A percentile compares a stretch with the other conserved stretches of the same genome.
phyloP scores from a whole-genome alignment of 1,140 invertebrate species.

The Drosophila orosa region DNA sequence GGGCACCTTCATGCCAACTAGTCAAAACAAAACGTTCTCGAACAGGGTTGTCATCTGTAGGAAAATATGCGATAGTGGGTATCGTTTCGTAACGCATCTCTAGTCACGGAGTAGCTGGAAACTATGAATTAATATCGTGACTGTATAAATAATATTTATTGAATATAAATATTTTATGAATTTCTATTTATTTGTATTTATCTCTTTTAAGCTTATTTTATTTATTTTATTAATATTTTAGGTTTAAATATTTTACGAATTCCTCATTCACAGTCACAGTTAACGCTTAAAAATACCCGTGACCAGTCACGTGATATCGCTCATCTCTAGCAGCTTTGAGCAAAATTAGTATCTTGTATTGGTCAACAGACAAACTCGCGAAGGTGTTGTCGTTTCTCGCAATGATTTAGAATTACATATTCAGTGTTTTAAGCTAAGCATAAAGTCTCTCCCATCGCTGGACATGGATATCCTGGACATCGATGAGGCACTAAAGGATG shows the following conservation, averaged over 20 bases:
- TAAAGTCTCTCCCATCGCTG: slow-evolving; percentile 39
- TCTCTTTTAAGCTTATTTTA: not conserved
- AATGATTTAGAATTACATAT: slow-evolving; percentile 41
- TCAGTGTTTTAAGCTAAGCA: slow-evolving; percentile 45
- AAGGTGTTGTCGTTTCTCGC: slow-evolving; percentile 48
- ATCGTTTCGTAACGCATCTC: not conserved
- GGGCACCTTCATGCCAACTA: slow-evolving; percentile 17
- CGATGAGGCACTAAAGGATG: slow-evolving; percentile 83
- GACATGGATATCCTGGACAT: slow-evolving; percentile 83
- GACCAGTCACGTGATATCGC: slow-evolving; percentile 9
- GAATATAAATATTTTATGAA: too few species aligned
- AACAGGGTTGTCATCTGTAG: slow-evolving; percentile 6
- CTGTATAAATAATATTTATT: not conserved
- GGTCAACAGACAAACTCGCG: slow-evolving; percentile 32
- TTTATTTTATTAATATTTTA: not conserved
- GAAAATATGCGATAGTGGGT: not conserved
- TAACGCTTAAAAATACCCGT: slow-evolving; percentile 20
- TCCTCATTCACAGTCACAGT: not conserved
- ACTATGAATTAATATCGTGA: not conserved
- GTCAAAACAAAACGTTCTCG: slow-evolving; percentile 14
- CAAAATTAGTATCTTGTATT: slow-evolving; percentile 55
- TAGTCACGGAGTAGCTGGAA: not conserved
- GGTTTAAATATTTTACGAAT: not conserved
- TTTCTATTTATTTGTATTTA: not conserved
- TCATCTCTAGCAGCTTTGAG: slow-evolving; percentile 34